These are phyloP conservation scores for Auanema freiburgensis DNA, from an alignment of 2,888 invertebrate species.

Conservation along the genomic window DNA sequence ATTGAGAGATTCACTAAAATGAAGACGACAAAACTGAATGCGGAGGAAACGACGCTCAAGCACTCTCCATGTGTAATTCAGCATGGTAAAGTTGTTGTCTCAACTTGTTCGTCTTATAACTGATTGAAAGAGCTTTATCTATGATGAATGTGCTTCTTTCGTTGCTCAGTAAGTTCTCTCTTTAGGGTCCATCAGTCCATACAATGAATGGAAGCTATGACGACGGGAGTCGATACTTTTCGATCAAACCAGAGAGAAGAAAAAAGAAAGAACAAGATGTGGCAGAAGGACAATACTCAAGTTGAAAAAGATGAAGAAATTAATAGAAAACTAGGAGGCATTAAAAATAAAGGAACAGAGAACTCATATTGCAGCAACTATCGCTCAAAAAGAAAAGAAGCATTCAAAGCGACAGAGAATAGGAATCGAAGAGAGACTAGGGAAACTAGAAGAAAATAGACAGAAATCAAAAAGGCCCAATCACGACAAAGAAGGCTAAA, in stretches of 20 bases:
- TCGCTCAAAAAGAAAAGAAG: background rate
- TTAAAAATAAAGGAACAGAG: conserved; percentile 2
- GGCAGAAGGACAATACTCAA: background rate
- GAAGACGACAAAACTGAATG: background rate
- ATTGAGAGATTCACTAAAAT: background rate
- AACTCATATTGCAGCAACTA: conserved; percentile 1
- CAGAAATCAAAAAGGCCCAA: background rate
- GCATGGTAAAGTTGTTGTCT: no score
- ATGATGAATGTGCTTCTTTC: no score
- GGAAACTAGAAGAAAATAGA: conserved; percentile 6
- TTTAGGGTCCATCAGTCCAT: background rate
- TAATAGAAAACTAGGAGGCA: background rate
- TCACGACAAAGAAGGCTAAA: background rate
- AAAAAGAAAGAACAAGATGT: background rate
- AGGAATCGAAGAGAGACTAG: background rate
- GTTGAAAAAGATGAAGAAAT: conserved; percentile 3
- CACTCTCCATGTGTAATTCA: no score
- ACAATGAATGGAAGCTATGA: conserved; percentile 4
- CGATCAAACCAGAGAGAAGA: background rate
- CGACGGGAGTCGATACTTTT: background rate
- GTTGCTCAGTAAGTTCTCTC: no score
- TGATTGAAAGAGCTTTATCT: no score
- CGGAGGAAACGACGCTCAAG: no score
- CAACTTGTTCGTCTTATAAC: no score
- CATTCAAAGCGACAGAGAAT: conserved; percentile 2